A percentile compares a stretch with the other conserved stretches of the same genome.
Conservation (phyloP, 2,888 invertebrate species). For the Philereme transversata region DNA sequence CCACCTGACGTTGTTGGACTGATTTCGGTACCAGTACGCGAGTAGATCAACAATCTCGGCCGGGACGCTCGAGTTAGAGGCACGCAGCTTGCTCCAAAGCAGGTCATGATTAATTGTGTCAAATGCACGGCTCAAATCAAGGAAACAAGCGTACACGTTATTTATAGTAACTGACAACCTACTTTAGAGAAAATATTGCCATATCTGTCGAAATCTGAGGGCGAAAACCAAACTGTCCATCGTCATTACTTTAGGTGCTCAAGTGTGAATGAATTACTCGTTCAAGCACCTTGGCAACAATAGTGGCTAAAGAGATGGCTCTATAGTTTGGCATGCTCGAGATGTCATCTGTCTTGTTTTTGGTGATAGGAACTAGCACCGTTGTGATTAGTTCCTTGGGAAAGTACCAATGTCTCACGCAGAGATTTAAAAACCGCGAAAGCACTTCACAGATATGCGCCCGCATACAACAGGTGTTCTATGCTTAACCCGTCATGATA, state of each 20-base stretch:
- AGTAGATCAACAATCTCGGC: background rate
- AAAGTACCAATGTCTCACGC: too few species aligned
- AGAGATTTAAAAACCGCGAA: too few species aligned
- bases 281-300: too few species aligned
- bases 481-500: too few species aligned
- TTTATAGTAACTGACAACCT: background rate
- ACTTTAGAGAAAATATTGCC: background rate
- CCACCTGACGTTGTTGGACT: slow-evolving; percentile 1
- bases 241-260: too few species aligned
- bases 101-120: background rate
- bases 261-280: too few species aligned
- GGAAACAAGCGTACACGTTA: background rate
- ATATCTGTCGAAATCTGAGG: background rate
- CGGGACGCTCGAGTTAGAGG: background rate
- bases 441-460: too few species aligned
- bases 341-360: background rate
- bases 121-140: background rate
- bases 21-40: background rate
- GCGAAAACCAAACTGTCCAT: background rate
- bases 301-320: too few species aligned
- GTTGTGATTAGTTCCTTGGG: too few species aligned
- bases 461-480: too few species aligned
- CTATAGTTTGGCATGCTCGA: background rate
- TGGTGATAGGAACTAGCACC: too few species aligned
- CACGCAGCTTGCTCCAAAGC: background rate